Conservation (phyloP, 92 coral and sea anemone species). For the Umimayanthus chanpuru region DNA sequence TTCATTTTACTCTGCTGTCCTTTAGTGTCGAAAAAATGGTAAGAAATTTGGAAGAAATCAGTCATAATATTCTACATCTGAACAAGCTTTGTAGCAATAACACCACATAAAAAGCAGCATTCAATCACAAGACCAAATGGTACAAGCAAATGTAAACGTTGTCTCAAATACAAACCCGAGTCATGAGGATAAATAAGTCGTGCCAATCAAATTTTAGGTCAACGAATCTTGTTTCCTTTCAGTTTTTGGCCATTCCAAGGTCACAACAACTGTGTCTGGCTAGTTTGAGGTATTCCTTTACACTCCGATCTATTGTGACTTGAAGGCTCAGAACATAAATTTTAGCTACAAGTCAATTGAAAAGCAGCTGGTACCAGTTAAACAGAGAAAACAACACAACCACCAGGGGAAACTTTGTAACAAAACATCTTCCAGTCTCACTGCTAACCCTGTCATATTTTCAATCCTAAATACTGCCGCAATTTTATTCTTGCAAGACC, state of each 20-base stretch:
- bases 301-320: neutral
- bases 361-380: slow-evolving; percentile 31
- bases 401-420: neutral
- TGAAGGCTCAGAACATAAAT: neutral
- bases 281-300: neutral
- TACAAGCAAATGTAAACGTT: neutral
- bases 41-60: too few species aligned
- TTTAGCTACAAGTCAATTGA: neutral
- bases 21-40: neutral
- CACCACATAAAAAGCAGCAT: neutral
- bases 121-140: neutral
- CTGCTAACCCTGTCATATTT: neutral
- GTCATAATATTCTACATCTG: neutral
- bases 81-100: neutral
- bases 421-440: neutral
- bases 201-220: neutral
- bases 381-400: neutral
- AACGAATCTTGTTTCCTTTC: neutral
- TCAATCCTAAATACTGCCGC: neutral
- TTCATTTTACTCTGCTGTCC: too few species aligned
- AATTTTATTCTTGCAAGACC: neutral
- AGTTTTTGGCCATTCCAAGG: neutral
- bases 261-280: neutral
- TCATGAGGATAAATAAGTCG: neutral
- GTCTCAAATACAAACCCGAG: slow-evolving; percentile 19